Conservation (phyloP, 2,797 vertebrate genomes). For the Bryconaethiops microstoma region DNA sequence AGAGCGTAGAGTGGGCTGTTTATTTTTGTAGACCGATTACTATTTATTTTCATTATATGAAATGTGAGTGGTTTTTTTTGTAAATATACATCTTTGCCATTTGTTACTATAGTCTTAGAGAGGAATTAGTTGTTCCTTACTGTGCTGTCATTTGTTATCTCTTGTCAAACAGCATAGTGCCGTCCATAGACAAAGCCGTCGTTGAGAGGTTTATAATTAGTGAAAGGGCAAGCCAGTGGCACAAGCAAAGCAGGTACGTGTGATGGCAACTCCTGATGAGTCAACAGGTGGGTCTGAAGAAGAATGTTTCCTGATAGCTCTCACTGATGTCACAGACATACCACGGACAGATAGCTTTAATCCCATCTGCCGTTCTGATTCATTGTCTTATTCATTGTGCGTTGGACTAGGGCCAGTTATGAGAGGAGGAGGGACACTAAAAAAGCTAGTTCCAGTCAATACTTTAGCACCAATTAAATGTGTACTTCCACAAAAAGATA, state of each 20-base stretch:
- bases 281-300: slow-evolving; percentile 33
- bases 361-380: slow-evolving; percentile 38
- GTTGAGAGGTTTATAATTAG: slow-evolving; percentile 6
- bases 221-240: background rate
- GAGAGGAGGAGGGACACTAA: background rate
- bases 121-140: background rate
- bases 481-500: background rate
- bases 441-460: slow-evolving; percentile 11
- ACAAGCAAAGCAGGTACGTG: slow-evolving; percentile 22
- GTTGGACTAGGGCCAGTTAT: slow-evolving; percentile 31
- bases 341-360: slow-evolving; percentile 33
- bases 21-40: background rate
- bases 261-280: slow-evolving; percentile 24
- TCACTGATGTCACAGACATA: slow-evolving; percentile 39
- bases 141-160: slow-evolving; percentile 9
- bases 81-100: background rate
- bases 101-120: background rate
- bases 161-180: background rate
- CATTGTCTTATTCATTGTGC: no score
- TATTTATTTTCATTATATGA: slow-evolving; percentile 7
- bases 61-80: background rate
- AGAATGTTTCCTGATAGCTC: slow-evolving; percentile 26
- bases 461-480: slow-evolving; percentile 23
- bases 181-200: background rate
- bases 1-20: background rate